These are phyloP conservation scores for Drosophila prostipennis DNA, from an alignment of 2,888 invertebrate species.

Conservation along the genomic window DNA sequence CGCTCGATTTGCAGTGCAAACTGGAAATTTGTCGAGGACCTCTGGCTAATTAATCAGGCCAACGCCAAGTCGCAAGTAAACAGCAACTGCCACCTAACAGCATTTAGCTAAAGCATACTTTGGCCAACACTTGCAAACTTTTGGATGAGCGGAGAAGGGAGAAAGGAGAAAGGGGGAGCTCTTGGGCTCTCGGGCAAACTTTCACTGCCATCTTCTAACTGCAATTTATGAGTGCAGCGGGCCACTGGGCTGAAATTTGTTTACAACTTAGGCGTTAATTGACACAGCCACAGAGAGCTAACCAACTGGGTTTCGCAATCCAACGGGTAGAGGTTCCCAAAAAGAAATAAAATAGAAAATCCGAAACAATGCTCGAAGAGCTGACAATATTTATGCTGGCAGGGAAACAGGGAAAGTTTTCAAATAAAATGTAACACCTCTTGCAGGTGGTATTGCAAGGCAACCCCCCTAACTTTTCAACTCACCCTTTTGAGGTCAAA, in stretches of 20 bases:
- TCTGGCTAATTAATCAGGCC: conserved; percentile 69
- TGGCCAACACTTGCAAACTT: conserved; percentile 55
- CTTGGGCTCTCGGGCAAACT: conserved; percentile 49
- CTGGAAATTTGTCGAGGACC: conserved; percentile 42
- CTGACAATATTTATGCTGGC: conserved; percentile 44
- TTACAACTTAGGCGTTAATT: conserved; percentile 79
- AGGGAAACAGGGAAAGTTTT: conserved; percentile 59
- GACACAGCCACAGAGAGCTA: conserved; percentile 58
- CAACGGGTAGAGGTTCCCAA: conserved; percentile 42
- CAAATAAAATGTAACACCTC: conserved; percentile 75
- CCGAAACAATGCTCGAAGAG: conserved; percentile 49
- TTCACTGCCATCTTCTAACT: conserved; percentile 66
- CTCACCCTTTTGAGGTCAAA: conserved; percentile 24
- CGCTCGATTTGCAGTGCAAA: conserved; percentile 38
- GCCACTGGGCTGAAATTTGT: conserved; percentile 72
- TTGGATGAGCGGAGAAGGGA: not conserved
- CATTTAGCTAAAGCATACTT: conserved; percentile 60
- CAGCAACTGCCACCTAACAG: conserved; percentile 65
- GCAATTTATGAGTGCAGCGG: conserved; percentile 75
- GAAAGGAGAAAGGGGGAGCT: no score
- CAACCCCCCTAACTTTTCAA: conserved; percentile 44
- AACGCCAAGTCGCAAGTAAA: conserved; percentile 59
- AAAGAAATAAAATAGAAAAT: no score
- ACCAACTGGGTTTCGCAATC: conserved; percentile 64
- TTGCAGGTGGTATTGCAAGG: conserved; percentile 16